These are phyloP conservation scores for Meleagris gallopavo DNA, from an alignment of 2,113 vertebrate species.

Conservation along the genomic window DNA sequence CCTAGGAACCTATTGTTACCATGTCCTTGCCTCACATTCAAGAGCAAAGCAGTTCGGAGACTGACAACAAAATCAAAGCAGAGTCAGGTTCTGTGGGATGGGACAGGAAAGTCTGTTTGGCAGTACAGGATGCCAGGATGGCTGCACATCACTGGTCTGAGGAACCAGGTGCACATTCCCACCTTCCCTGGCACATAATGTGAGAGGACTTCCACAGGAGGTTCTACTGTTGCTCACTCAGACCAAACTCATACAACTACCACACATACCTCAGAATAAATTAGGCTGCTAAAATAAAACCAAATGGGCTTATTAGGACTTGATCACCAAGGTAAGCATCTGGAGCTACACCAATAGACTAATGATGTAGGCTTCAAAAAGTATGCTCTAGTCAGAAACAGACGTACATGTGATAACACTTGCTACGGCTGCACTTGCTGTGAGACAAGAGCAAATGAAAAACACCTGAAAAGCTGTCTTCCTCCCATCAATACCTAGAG, in stretches of 20 bases:
- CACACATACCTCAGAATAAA: background rate
- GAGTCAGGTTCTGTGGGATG: background rate
- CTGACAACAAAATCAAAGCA: background rate
- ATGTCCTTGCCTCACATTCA: background rate
- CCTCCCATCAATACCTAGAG: background rate
- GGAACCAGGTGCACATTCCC: too few relatives aligned
- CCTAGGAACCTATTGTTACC: background rate
- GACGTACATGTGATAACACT: background rate
- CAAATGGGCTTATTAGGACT: background rate
- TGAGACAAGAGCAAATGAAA: fast-evolving
- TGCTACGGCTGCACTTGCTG: background rate
- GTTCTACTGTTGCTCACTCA: too few relatives aligned
- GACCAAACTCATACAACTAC: background rate
- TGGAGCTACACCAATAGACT: background rate
- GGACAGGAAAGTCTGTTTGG: background rate
- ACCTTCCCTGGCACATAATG: too few relatives aligned
- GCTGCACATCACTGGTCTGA: background rate
- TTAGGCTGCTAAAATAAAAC: background rate
- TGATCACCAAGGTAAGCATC: background rate
- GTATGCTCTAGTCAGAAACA: background rate
- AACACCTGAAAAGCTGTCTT: background rate
- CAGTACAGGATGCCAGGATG: background rate
- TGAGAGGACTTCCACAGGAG: background rate
- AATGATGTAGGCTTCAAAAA: background rate
- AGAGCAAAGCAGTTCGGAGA: background rate